These are phyloP conservation scores for Macrotis lagotis DNA, from an alignment of 2,113 vertebrate genomes.

Conservation along the genomic window DNA sequence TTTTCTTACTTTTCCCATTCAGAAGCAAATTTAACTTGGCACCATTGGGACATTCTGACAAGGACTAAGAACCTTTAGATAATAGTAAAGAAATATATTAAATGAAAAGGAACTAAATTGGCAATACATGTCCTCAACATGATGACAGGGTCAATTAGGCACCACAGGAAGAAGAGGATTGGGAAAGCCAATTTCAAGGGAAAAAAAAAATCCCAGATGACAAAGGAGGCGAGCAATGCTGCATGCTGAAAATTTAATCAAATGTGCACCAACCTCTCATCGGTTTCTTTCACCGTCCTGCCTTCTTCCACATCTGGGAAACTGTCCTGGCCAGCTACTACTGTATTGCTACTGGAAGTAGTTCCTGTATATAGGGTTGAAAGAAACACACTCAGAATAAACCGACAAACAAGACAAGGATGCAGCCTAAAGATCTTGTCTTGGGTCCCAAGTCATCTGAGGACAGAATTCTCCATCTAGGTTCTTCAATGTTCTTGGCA, in stretches of 20 bases:
- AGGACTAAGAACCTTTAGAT: background rate
- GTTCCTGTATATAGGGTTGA: constrained; percentile 86
- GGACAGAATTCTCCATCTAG: constrained; percentile 36
- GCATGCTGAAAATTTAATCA: background rate
- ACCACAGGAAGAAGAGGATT: background rate
- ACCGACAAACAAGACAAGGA: background rate
- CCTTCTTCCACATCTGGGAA: constrained; percentile 92
- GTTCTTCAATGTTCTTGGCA: background rate
- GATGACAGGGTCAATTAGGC: background rate
- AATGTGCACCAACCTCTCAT: constrained; percentile 89
- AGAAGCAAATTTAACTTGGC: background rate
- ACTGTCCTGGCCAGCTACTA: constrained; percentile 94
- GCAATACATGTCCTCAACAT: background rate
- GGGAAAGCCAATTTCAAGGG: background rate
- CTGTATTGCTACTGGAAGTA: constrained; percentile 97
- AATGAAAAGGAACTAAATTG: background rate
- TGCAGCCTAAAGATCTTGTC: background rate
- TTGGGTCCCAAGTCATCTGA: background rate
- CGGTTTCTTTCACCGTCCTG: constrained; percentile 91
- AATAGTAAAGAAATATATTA: background rate
- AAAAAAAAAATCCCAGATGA: background rate
- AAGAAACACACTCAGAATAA: constrained; percentile 44
- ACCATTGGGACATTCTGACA: background rate
- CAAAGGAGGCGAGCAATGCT: background rate
- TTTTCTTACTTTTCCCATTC: background rate